Evolutionary conservation across 2,888 invertebrate genomes (phyloP), one percentile per base, ranked within the genome.

Genomic region (Chrysolina americana): DNA sequence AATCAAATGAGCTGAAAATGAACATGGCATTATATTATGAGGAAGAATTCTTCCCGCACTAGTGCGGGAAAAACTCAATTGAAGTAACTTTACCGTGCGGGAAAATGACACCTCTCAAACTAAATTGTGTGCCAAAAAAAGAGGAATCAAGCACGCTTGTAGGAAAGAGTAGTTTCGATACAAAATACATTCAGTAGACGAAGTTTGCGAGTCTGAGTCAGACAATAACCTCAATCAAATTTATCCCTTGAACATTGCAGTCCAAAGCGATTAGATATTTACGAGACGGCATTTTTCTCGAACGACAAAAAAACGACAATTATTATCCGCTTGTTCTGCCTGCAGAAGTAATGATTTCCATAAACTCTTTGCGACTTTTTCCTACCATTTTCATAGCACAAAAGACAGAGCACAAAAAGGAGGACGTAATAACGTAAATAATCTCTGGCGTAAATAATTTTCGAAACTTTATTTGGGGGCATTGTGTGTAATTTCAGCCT

Each of bases 371-470:
- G 70, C 66, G 65, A 74, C 74, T 44, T 71, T 70, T 71, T 74
- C 74, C 74, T 48, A 68, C 48, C 70, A 56, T 74, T 70, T 74
- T 74, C 65, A 47, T 63, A 41, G 56, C 63, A 68, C 70, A 74
- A 74, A 70, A 74, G 74, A 50, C 65, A 21, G 50, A 65, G 36
- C 70, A 71, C 71, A 70, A 68, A 74, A 68, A 68, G 71, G 71
- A 64, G 41, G 71, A 73, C 62, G 76, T 72, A 78, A 78, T 74
- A 76, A 78, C 73, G 78, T 71, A 74, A 76, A 78, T 76, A 76
- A 78, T 81, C 79, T 76, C 73, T 79, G 81, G 82, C 82, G 82
- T 82, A 82, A 82, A 82, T 82, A 82, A 82, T 82, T 82, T 82
- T 81, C 73, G 77, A 77, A 81, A 81, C 78, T 81, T 80, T 69